Percentiles rank a stretch among this genome's conserved stretches.
Conservation (phyloP, 2,888 invertebrate genomes). For the Pyrocoelia pectoralis region DNA sequence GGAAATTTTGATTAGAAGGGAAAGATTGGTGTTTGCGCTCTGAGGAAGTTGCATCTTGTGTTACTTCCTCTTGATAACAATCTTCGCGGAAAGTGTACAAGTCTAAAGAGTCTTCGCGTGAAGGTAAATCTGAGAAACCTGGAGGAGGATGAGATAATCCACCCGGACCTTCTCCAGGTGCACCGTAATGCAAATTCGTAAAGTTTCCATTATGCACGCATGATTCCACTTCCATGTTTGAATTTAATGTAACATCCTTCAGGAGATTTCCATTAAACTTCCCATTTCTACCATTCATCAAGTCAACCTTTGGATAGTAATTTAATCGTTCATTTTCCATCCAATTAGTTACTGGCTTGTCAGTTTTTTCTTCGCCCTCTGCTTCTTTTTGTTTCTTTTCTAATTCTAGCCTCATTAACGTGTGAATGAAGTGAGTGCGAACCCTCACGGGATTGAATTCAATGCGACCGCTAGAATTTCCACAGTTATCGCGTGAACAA, state of each 20-base stretch:
- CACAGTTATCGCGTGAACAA: slow-evolving; percentile 93
- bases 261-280: slow-evolving; percentile 59
- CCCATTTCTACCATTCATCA: slow-evolving; percentile 31
- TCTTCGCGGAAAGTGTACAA: slow-evolving; percentile 69
- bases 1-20: slow-evolving; percentile 51
- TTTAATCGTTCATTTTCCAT: slow-evolving; percentile 62
- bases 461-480: slow-evolving; percentile 89
- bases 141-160: slow-evolving; percentile 49
- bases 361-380: slow-evolving; percentile 36
- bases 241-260: slow-evolving; percentile 64
- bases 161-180: slow-evolving; percentile 60
- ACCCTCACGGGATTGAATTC: slow-evolving; percentile 97
- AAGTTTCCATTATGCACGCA: slow-evolving; percentile 73
- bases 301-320: slow-evolving; percentile 39
- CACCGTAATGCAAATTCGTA: slow-evolving; percentile 73
- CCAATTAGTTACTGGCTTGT: slow-evolving; percentile 55
- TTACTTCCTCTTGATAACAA: slow-evolving; percentile 66
- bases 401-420: slow-evolving; percentile 89
- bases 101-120: slow-evolving; percentile 67
- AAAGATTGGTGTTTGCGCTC: slow-evolving; percentile 51
- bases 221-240: slow-evolving; percentile 68
- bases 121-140: slow-evolving; percentile 57
- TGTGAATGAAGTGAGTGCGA: slow-evolving; percentile 96
- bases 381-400: slow-evolving; percentile 79
- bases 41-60: slow-evolving; percentile 48